Evolutionary conservation across 2,888 invertebrate genomes (phyloP), one percentile per base, ranked within the genome.

Genomic region (Psylliodes chrysocephalus): DNA sequence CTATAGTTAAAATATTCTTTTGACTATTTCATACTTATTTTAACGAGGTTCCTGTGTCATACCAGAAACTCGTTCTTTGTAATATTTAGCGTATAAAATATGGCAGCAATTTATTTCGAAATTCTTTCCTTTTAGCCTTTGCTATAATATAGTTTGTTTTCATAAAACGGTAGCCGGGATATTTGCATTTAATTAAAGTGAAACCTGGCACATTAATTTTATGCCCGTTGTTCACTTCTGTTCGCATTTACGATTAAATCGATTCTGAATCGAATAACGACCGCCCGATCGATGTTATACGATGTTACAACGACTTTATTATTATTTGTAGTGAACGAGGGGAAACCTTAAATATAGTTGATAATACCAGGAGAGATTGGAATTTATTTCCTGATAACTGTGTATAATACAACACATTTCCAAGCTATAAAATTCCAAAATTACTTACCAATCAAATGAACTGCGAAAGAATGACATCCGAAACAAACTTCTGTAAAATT

Each of bases 161-260:
- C 67, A 64, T 69, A 66, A 68, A 69, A 69, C 66, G 61, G 67
- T 53, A 62, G 65, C 53, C 62, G 65, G 65, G 18, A n/a, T 73
- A 73, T 73, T 73, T 74, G 73, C 72, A 73, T 73, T 74, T 73
- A 74, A 74, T 74, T 73, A 73, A 70, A 73, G 63, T 66, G 66
- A 56, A 65, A 64, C 65, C 65, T 63, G 64, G 68, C 63, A 69
- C 71, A 72, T 73, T 72, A 71, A 73, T 70, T 73, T 72, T 68
- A 71, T 66, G 72, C 68, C 71, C 55, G 63, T 64, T 63, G 70
- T 70, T 71, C 64, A 35, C 35, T 35, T 35, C 42, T 5, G 44
- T 55, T 55, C 55, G 68, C 71, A 70, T 74, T 73, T 71, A 70
- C 71, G 71, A 72, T 71, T 70, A 71, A 71, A 70, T 71, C 69